Conservation (phyloP, 2,113 vertebrate species). For the Engystomops pustulosus region DNA sequence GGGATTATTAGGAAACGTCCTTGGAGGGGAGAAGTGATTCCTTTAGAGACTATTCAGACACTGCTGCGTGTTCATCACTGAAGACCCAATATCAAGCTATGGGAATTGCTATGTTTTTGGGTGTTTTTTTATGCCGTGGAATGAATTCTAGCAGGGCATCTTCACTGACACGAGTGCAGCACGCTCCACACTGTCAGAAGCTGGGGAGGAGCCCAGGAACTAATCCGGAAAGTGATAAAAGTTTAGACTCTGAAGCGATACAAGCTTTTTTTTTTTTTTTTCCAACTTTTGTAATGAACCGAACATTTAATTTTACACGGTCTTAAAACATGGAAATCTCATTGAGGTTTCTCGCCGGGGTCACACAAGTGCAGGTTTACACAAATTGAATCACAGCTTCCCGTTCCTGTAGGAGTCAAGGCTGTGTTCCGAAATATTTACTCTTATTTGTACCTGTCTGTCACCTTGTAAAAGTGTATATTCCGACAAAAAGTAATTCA, state of each 20-base stretch:
- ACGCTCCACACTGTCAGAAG: not conserved
- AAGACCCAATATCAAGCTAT: not conserved
- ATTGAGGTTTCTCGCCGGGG: not conserved
- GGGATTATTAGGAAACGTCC: not conserved
- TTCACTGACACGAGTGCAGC: not conserved
- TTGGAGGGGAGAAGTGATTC: not conserved
- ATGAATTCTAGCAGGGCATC: not conserved
- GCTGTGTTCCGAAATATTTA: not conserved
- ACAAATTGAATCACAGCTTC: not conserved
- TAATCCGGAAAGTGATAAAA: not conserved
- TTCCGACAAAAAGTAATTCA: too few relatives aligned
- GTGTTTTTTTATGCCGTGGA: not conserved
- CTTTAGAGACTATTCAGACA: not conserved
- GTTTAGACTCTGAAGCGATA: not conserved
- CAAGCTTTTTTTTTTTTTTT: not conserved
- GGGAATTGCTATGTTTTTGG: not conserved
- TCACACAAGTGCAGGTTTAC: not conserved
- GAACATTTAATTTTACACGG: not conserved
- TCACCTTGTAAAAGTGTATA: too few relatives aligned
- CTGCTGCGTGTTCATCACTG: constrained; percentile 13
- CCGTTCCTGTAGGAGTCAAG: not conserved
- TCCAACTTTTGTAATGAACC: not conserved
- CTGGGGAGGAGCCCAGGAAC: not conserved
- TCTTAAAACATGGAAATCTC: not conserved
- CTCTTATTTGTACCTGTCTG: too few relatives aligned